Conservation (phyloP, 2,797 vertebrate genomes). For the Malurus splendens region DNA sequence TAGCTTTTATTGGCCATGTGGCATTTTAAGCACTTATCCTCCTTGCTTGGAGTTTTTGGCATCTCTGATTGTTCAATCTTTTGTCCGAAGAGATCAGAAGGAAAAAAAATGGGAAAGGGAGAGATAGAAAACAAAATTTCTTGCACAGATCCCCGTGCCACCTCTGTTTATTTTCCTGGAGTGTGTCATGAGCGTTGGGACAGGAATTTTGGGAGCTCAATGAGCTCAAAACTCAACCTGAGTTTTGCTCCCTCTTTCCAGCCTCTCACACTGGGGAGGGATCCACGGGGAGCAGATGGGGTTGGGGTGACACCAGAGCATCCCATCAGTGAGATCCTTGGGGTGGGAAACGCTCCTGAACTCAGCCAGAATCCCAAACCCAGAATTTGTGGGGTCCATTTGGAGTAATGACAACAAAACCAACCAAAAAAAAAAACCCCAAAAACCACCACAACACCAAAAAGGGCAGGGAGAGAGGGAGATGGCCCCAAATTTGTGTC, state of each 20-base stretch:
- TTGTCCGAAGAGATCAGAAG: constrained; percentile 42
- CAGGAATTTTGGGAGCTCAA: constrained; percentile 24
- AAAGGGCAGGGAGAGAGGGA: not conserved
- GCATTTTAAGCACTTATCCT: constrained; percentile 46
- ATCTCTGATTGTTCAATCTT: constrained; percentile 39
- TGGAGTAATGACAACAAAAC: not conserved
- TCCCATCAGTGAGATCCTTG: no score
- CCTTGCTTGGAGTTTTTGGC: constrained; percentile 8
- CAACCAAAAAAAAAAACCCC: fast-evolving
- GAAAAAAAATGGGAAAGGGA: not conserved
- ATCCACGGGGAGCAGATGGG: fast-evolving
- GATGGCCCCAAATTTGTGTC: not conserved
- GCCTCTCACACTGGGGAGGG: not conserved
- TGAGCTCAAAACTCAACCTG: not conserved
- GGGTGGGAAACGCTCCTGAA: no score
- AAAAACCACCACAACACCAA: not conserved
- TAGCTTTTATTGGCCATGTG: constrained; percentile 45
- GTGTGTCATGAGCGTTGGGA: not conserved
- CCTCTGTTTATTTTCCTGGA: constrained; percentile 5
- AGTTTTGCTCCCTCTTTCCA: not conserved
- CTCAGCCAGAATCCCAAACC: not conserved
- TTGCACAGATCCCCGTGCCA: not conserved
- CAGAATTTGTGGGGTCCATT: not conserved
- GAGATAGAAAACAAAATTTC: not conserved
- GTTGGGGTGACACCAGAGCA: not conserved